Conservation (phyloP, 2,888 invertebrate species). For the Anarsia innoxiella region DNA sequence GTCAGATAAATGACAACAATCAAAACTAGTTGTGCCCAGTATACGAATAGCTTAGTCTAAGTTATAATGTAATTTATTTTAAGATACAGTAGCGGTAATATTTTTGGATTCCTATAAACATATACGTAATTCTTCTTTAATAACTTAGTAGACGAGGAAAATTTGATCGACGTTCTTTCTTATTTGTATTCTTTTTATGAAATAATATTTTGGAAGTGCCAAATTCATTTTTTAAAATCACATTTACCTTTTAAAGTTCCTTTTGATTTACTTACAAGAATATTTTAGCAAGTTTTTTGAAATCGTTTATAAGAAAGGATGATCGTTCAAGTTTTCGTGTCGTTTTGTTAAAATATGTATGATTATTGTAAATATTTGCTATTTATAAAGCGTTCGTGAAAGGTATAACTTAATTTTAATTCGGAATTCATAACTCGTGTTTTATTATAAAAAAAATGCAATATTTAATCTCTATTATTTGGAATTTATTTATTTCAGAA, state of each 20-base stretch:
- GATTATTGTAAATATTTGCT: conserved; percentile 61
- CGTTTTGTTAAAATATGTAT: conserved; percentile 47
- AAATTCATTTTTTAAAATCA: conserved; percentile 55
- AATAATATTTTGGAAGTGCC: conserved; percentile 48
- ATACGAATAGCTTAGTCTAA: conserved; percentile 70
- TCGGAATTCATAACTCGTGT: conserved; percentile 52
- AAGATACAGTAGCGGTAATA: conserved; percentile 73
- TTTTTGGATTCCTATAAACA: conserved; percentile 76
- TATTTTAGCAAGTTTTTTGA: conserved; percentile 22
- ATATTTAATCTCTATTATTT: too few relatives aligned
- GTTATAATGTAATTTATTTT: conserved; percentile 69
- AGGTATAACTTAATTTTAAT: too few relatives aligned
- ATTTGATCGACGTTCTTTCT: conserved; percentile 60
- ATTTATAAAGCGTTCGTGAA: conserved; percentile 38
- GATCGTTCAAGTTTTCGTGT: conserved; percentile 45
- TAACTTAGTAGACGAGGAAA: conserved; percentile 36
- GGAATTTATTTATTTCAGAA: too few relatives aligned
- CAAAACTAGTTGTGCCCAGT: conserved; percentile 76
- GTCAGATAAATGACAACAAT: conserved; percentile 73
- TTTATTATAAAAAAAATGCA: conserved; percentile 42
- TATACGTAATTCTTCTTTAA: conserved; percentile 68
- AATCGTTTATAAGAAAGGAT: conserved; percentile 59
- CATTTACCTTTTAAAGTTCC: conserved; percentile 51
- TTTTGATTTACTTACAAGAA: conserved; percentile 26
- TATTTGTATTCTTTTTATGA: too few relatives aligned